These are phyloP conservation scores for Odontophorus gujanensis DNA, from an alignment of 2,113 vertebrate species.

Conservation along the genomic window DNA sequence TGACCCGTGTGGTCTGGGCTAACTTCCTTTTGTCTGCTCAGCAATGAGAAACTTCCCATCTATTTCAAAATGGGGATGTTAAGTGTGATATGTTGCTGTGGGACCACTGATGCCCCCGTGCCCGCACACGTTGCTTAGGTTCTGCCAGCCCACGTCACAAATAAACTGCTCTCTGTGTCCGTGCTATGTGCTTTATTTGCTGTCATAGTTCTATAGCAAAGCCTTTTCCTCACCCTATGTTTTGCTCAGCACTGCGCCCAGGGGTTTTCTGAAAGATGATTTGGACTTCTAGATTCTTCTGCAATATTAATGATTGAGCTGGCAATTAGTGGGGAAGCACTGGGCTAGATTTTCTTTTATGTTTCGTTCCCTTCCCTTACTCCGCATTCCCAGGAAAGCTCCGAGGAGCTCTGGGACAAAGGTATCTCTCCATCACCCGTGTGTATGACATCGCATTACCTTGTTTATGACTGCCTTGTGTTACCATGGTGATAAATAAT, in stretches of 20 bases:
- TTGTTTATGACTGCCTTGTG: neutral
- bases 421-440: neutral
- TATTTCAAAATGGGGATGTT: neutral
- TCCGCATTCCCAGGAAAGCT: neutral
- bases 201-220: neutral
- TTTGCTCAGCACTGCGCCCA: neutral
- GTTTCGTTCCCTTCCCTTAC: neutral
- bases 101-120: accelerated
- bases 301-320: neutral
- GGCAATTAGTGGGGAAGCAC: neutral
- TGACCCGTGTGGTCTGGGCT: neutral
- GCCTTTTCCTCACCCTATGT: neutral
- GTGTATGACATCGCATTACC: neutral
- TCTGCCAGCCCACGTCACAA: neutral
- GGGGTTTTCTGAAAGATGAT: neutral
- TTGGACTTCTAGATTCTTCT: neutral
- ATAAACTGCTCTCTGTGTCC: neutral
- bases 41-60: neutral
- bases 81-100: neutral
- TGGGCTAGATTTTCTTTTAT: neutral
- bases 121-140: accelerated
- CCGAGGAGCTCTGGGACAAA: accelerated
- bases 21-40: neutral
- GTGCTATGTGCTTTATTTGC: neutral
- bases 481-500: conserved; percentile 14